phyloP scores from a whole-genome alignment of 2,113 vertebrate species.

The Atractosteus spatula region DNA sequence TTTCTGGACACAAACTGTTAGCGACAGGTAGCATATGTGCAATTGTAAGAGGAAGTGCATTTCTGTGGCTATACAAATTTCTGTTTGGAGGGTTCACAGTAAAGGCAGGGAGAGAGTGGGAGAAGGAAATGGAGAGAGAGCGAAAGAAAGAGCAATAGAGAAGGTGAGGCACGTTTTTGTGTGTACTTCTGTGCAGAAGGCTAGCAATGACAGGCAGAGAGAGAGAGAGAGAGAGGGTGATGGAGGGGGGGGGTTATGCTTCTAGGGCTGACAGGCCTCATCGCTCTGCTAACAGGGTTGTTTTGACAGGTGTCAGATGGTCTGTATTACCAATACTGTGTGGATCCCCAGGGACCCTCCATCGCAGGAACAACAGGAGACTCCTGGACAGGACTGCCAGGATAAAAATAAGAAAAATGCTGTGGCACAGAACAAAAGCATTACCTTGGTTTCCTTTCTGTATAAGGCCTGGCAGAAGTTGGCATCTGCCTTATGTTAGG shows the following conservation, averaged over 20 bases:
- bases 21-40: too few relatives aligned
- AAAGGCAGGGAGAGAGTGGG: constrained; percentile 20
- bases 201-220: constrained; percentile 3
- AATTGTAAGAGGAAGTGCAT: too few relatives aligned
- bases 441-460: constrained; percentile 24
- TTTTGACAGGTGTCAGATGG: constrained; percentile 80
- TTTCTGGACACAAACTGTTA: too few relatives aligned
- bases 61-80: too few relatives aligned
- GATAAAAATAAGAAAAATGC: constrained; percentile 45
- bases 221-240: constrained; percentile 18
- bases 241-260: constrained; percentile 28
- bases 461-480: constrained; percentile 23
- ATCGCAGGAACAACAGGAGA: constrained; percentile 58
- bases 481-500: constrained; percentile 48
- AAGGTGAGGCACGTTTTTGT: too few relatives aligned
- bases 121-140: not conserved
- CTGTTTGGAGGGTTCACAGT: too few relatives aligned
- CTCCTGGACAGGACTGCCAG: constrained; percentile 23
- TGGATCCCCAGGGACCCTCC: constrained; percentile 59
- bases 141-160: too few relatives aligned
- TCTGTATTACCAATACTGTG: constrained; percentile 69
- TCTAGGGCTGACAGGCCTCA: constrained; percentile 68
- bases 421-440: constrained; percentile 32
- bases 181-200: too few relatives aligned
- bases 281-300: constrained; percentile 71